These are phyloP conservation scores for Watsonalla binaria DNA, from an alignment of 2,888 invertebrate genomes.

Conservation along the genomic window DNA sequence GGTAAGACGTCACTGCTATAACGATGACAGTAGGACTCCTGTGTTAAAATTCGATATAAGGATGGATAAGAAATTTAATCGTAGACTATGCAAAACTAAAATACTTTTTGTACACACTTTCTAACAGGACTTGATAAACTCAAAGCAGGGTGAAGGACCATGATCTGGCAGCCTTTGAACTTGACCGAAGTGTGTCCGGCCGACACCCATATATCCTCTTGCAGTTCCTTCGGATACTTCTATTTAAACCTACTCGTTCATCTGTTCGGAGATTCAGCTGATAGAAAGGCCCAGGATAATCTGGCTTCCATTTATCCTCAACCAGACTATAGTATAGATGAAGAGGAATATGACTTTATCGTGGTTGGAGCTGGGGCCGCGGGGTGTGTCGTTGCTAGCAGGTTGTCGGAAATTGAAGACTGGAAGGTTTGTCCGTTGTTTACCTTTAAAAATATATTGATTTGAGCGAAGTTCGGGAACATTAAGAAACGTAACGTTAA, in stretches of 20 bases:
- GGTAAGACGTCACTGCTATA: no score
- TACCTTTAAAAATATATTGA: no score
- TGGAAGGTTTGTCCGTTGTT: constrained; percentile 36
- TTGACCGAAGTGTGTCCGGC: constrained; percentile 32
- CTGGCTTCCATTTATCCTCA: neutral
- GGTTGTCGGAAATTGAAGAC: constrained; percentile 36
- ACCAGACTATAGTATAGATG: constrained; percentile 8
- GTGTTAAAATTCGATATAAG: no score
- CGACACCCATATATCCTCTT: constrained; percentile 36
- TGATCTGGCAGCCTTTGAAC: constrained; percentile 39
- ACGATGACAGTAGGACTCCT: no score
- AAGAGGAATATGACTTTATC: constrained; percentile 49
- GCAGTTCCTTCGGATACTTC: constrained; percentile 40
- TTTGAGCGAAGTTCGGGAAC: no score
- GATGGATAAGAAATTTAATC: no score
- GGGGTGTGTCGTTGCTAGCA: constrained; percentile 52
- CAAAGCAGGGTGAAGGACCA: constrained; percentile 3
- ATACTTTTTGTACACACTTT: no score
- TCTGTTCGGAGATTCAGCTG: constrained; percentile 41
- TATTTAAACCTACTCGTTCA: constrained; percentile 43
- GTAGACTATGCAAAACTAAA: no score
- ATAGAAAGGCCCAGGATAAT: constrained; percentile 21
- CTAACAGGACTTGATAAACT: no score
- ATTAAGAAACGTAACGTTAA: no score
- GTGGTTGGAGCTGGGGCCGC: constrained; percentile 57